These are phyloP conservation scores for Chelonia mydas DNA, from an alignment of 2,797 vertebrate genomes.

Conservation along the genomic window DNA sequence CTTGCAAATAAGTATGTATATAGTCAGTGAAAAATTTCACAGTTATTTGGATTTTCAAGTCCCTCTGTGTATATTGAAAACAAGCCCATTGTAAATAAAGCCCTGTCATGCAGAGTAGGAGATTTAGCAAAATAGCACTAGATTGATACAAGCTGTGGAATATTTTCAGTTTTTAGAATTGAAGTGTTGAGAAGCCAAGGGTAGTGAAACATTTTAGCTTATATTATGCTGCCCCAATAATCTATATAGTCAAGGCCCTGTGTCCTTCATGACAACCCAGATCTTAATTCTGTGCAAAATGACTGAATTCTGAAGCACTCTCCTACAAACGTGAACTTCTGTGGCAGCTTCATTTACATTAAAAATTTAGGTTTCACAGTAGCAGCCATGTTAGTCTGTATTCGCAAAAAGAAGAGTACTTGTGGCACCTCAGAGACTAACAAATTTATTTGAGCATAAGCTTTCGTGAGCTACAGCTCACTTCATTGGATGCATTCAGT, in stretches of 20 bases:
- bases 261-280: neutral
- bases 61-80: neutral
- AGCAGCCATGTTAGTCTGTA: too few relatives aligned
- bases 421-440: too few relatives aligned
- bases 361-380: neutral
- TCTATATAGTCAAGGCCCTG: neutral
- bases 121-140: neutral
- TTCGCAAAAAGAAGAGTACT: too few relatives aligned
- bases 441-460: too few relatives aligned
- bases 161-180: neutral
- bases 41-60: neutral
- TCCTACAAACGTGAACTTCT: neutral
- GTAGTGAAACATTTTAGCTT: fast-evolving
- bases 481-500: too few relatives aligned
- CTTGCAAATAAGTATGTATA: constrained; percentile 44
- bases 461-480: too few relatives aligned
- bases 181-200: neutral
- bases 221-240: neutral
- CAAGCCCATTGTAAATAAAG: neutral
- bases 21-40: neutral
- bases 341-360: neutral
- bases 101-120: neutral
- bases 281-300: neutral
- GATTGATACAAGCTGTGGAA: neutral
- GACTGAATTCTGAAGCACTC: neutral